These are phyloP conservation scores for Phainopepla nitens DNA, from an alignment of 2,113 vertebrate genomes.

Conservation along the genomic window DNA sequence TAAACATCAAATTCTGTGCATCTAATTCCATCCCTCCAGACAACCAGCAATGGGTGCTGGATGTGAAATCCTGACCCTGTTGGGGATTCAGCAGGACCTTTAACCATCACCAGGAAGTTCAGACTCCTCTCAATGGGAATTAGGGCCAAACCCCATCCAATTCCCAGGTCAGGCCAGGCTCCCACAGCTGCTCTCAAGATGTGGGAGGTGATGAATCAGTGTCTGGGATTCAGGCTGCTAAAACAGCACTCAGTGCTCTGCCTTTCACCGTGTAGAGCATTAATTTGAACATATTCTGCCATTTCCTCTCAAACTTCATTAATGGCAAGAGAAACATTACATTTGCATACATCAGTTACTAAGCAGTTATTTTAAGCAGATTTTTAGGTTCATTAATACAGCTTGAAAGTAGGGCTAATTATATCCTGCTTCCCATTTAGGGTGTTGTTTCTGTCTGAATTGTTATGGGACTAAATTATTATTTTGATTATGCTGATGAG, in stretches of 20 bases:
- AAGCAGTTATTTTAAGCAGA: not conserved
- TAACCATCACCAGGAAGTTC: not conserved
- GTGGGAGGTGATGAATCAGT: not conserved
- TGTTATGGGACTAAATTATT: not conserved
- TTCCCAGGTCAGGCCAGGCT: not conserved
- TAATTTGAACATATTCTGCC: not conserved
- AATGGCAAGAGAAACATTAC: not conserved
- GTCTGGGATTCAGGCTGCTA: not conserved
- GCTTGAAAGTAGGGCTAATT: not conserved
- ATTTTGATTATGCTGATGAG: conserved; percentile 17
- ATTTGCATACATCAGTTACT: not conserved
- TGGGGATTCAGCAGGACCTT: not conserved
- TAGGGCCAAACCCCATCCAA: not conserved
- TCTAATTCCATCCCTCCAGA: not conserved
- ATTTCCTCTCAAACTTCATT: not conserved
- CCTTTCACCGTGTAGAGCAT: not conserved
- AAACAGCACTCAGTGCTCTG: not conserved
- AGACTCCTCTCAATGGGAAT: not conserved
- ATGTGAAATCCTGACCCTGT: not conserved
- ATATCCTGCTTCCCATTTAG: not conserved
- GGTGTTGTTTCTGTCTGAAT: not conserved
- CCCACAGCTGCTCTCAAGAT: not conserved
- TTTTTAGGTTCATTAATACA: not conserved
- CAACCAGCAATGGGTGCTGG: not conserved
- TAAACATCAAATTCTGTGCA: not conserved